Evolutionary conservation across 2,797 vertebrate genomes (phyloP), one percentile per base, ranked within the genome.

Genomic region (Esox lucius): DNA sequence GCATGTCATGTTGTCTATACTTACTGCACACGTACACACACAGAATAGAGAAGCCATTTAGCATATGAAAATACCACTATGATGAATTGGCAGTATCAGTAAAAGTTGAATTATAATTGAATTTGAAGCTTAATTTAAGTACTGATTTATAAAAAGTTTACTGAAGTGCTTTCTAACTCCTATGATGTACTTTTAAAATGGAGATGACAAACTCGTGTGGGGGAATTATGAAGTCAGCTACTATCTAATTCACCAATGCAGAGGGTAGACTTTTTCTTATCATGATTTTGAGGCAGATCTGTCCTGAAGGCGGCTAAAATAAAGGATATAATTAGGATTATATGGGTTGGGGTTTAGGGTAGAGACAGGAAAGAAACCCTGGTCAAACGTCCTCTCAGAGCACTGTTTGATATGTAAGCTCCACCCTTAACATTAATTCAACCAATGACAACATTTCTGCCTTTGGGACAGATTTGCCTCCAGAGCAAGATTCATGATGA

Each of bases 61-160:
- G 79, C 87, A 90, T 87, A 83, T 86, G 87, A 88, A 90, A 87
- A 73, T 75, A 85, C 86, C 84, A 78, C 78, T 83, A 84, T 89
- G 87, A 92, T 87, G 91, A 89, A 92, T 91, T 91, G 90, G 88
- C 86, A 87, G 88, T 89, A 91, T 88, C 86, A 88, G 82, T 89
- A 85, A 86, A 87, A 90, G 85, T 31, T 31, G 1, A 31, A 31
- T 31, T 1, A 31, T 31, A 31, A 31, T 93, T 93, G 86, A 92
- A 93, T 87, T 90, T 90, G 91, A 93, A 91, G 90, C 90, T 89
- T 90, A 88, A 92, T 93, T 92, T 92, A 90, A 90, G 89, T 90
- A 91, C 90, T 90, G 90, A 91, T 92, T 91, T 88, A 84, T 86
- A 86, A 83, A 87, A 89, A 81, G 88, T 90, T 92, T 92, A 94